phyloP scores from a whole-genome alignment of 2,888 invertebrate species.

The Cataglyphis rosenhaueri region DNA sequence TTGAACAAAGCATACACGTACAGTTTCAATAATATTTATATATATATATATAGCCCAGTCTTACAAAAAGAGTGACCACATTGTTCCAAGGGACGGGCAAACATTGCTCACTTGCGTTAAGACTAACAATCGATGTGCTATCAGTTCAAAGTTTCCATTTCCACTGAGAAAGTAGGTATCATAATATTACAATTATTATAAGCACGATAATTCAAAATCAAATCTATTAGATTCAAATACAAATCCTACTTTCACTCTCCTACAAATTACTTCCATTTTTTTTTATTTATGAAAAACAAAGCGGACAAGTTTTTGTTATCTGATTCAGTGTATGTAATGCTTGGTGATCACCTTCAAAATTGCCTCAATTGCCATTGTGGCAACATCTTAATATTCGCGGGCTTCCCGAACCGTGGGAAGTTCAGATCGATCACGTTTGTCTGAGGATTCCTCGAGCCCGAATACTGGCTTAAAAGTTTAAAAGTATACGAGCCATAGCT shows the following conservation, averaged over 20 bases:
- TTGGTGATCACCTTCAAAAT: slow-evolving; percentile 83
- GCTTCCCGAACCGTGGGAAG: slow-evolving; percentile 80
- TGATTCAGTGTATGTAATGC: slow-evolving; percentile 79
- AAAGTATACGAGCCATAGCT: slow-evolving; percentile 84
- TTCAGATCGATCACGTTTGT: slow-evolving; percentile 81
- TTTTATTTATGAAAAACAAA: slow-evolving; percentile 83
- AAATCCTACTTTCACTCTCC: slow-evolving; percentile 85
- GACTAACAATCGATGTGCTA: slow-evolving; percentile 84
- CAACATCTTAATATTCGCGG: slow-evolving; percentile 82
- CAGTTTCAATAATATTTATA: slow-evolving; percentile 85
- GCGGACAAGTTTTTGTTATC: slow-evolving; percentile 81
- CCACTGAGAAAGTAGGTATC: slow-evolving; percentile 84
- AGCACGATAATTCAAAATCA: slow-evolving; percentile 84
- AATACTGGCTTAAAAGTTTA: slow-evolving; percentile 80
- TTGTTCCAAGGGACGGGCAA: slow-evolving; percentile 84
- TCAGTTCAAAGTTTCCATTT: slow-evolving; percentile 79
- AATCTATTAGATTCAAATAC: slow-evolving; percentile 84
- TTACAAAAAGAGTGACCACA: slow-evolving; percentile 85
- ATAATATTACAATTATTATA: slow-evolving; percentile 83
- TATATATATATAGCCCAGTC: slow-evolving; percentile 84
- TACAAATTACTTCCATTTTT: slow-evolving; percentile 78
- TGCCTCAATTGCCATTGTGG: slow-evolving; percentile 83
- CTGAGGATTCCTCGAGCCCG: slow-evolving; percentile 82
- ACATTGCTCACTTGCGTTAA: slow-evolving; percentile 82
- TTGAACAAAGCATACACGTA: slow-evolving; percentile 83